Evolutionary conservation across 2,113 vertebrate genomes (phyloP).

Genomic region (Psammodynastes pulverulentus): DNA sequence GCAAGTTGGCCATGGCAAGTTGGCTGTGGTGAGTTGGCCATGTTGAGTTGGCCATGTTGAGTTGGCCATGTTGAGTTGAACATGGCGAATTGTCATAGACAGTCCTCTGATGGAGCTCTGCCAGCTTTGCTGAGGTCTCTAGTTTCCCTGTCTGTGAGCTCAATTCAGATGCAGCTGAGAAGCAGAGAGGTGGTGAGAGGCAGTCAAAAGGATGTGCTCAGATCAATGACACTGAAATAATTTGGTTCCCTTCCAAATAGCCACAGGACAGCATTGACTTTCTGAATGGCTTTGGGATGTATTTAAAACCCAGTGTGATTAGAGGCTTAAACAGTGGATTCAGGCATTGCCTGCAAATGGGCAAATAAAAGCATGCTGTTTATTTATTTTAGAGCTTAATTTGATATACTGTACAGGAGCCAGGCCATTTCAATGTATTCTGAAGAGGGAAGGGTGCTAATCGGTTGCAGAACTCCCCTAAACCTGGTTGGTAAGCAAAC

Average conservation of each 20-base stretch:
- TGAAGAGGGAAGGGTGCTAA: not conserved
- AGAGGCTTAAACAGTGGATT: not conserved
- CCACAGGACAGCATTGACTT: not conserved
- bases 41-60: no score
- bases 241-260: not conserved
- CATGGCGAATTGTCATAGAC: no score
- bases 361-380: not conserved
- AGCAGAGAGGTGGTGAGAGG: not conserved
- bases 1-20: fast-evolving
- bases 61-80: no score
- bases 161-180: not conserved
- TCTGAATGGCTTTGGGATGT: not conserved
- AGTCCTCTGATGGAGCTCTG: conserved; percentile 19
- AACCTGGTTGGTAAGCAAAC: not conserved
- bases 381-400: not conserved
- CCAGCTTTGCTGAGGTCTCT: not conserved
- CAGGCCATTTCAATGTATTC: not conserved
- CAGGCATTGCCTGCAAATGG: not conserved
- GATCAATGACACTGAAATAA: not conserved
- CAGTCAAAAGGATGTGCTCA: not conserved
- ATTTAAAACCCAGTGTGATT: not conserved
- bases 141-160: not conserved
- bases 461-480: not conserved
- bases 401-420: not conserved
- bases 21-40: no score